Percentiles rank a stretch among this genome's conserved stretches.
Conservation (phyloP, 2,888 invertebrate genomes). For the Nasonovia ribisnigri region DNA sequence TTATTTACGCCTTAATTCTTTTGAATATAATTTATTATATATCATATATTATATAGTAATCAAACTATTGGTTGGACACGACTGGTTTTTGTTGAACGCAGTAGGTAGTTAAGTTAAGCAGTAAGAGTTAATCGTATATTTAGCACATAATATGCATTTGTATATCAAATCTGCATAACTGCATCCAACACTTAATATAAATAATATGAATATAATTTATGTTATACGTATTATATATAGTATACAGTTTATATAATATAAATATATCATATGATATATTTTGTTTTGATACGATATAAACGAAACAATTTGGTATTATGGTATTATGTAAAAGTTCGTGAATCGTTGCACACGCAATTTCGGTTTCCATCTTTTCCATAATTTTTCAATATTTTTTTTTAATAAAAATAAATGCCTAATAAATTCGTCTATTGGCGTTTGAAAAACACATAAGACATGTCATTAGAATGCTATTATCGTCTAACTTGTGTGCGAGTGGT, state of each 20-base stretch:
- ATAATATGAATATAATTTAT: neutral
- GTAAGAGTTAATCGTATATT: neutral
- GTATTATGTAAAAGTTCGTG: neutral
- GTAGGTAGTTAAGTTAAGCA: neutral
- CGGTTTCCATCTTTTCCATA: neutral
- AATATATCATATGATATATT: neutral
- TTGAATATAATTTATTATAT: neutral
- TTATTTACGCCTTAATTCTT: neutral
- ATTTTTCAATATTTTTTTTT: neutral
- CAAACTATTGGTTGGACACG: neutral
- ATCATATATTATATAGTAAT: neutral
- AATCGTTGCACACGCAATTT: neutral
- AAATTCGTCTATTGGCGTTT: neutral
- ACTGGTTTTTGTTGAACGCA: neutral
- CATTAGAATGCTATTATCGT: neutral
- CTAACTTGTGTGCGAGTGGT: neutral
- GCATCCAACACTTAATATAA: neutral
- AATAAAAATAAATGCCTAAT: neutral
- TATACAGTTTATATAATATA: neutral
- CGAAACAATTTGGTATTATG: neutral
- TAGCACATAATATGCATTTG: neutral
- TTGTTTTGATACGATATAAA: neutral
- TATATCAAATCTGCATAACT: neutral
- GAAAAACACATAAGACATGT: neutral
- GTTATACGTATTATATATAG: neutral